phyloP scores from a whole-genome alignment of 2,797 vertebrate genomes.

The Bovichtus variegatus region DNA sequence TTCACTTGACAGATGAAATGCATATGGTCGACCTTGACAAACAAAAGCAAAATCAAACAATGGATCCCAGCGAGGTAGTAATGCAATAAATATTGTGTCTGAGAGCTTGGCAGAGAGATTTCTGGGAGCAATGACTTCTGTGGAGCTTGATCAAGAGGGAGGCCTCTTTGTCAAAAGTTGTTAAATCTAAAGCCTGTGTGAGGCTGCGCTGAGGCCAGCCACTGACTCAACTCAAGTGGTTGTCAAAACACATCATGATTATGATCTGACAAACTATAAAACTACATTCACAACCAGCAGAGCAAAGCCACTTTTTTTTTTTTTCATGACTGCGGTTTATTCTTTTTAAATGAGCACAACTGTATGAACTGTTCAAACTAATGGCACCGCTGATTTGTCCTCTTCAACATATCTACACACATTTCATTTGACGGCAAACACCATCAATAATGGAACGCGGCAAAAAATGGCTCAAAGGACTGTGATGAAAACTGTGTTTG shows the following conservation, averaged over 20 bases:
- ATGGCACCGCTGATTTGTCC: neutral
- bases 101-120: neutral
- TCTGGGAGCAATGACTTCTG: slow-evolving; percentile 24
- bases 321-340: neutral
- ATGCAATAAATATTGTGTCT: neutral
- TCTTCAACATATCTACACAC: neutral
- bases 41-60: slow-evolving; percentile 32
- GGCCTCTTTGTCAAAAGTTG: slow-evolving; percentile 59
- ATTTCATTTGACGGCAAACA: neutral
- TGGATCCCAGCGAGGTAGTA: neutral
- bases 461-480: neutral
- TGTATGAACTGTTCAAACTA: neutral
- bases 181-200: slow-evolving; percentile 53
- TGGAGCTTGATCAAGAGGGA: slow-evolving; percentile 34
- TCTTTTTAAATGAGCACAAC: slow-evolving; percentile 4
- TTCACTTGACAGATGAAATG: slow-evolving; percentile 41
- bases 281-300: slow-evolving; percentile 23
- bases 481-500: slow-evolving; percentile 10
- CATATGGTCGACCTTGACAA: slow-evolving; percentile 35
- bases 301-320: slow-evolving; percentile 25
- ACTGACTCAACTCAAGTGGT: slow-evolving; percentile 57
- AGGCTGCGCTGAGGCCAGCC: slow-evolving; percentile 33
- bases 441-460: neutral
- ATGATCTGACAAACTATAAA: slow-evolving; percentile 53
- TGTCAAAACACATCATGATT: slow-evolving; percentile 66